phyloP scores from a whole-genome alignment of 2,888 invertebrate species.

The Campaea margaritaria region DNA sequence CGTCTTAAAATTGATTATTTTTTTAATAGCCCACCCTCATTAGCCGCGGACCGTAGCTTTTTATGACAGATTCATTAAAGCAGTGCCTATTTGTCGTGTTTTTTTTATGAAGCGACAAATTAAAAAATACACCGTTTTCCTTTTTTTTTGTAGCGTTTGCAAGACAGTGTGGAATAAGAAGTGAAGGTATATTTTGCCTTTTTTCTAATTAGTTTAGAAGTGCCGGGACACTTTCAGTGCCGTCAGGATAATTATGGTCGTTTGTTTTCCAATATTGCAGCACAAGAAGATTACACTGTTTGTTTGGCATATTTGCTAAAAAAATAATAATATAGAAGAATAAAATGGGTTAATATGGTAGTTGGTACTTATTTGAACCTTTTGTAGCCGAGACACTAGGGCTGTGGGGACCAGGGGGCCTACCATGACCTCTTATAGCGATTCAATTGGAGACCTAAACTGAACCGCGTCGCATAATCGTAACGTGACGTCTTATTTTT shows the following conservation, averaged over 20 bases:
- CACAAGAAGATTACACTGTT: background rate
- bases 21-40: conserved; percentile 65
- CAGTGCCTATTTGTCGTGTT: conserved; percentile 55
- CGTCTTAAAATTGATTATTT: conserved; percentile 56
- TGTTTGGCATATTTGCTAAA: background rate
- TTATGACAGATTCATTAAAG: conserved; percentile 67
- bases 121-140: conserved; percentile 49
- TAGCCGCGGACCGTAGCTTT: conserved; percentile 64
- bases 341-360: too few relatives aligned
- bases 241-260: conserved; percentile 52
- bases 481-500: too few relatives aligned
- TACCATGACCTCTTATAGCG: too few relatives aligned
- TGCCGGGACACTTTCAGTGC: conserved; percentile 56
- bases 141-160: conserved; percentile 3
- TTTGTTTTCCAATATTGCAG: conserved; percentile 56
- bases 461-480: too few relatives aligned
- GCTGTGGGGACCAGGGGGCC: too few relatives aligned
- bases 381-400: too few relatives aligned
- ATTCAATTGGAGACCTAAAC: too few relatives aligned
- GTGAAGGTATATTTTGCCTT: conserved; percentile 57
- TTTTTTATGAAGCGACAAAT: conserved; percentile 64
- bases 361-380: too few relatives aligned
- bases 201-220: conserved; percentile 66
- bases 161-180: conserved; percentile 34
- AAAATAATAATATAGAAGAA: too few relatives aligned